phyloP scores from a whole-genome alignment of 2,888 invertebrate genomes.

The Lissocephala sabroskyi region DNA sequence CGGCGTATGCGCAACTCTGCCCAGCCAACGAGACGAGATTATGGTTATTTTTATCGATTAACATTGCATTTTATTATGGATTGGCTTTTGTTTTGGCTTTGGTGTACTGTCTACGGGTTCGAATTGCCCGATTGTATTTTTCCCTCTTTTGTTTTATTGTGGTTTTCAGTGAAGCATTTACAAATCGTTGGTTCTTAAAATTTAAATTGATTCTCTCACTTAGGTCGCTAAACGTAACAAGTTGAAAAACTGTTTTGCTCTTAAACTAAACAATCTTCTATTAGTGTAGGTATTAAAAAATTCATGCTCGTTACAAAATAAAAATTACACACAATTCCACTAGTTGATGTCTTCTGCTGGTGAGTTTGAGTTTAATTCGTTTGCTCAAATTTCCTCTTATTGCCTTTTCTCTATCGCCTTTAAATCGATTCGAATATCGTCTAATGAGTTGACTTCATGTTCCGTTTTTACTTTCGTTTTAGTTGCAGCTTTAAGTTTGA shows the following conservation, averaged over 20 bases:
- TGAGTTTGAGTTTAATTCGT: slow-evolving; percentile 9
- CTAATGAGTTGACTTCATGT: not conserved
- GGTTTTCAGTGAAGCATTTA: slow-evolving; percentile 43
- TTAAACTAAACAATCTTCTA: slow-evolving; percentile 38
- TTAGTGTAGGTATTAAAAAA: slow-evolving; percentile 21
- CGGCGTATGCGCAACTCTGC: slow-evolving; percentile 31
- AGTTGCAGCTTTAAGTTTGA: slow-evolving; percentile 18
- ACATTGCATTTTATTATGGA: no score
- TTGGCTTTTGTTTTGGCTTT: slow-evolving; percentile 10
- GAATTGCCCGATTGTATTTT: slow-evolving; percentile 2
- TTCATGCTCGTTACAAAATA: slow-evolving; percentile 25
- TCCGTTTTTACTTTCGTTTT: slow-evolving; percentile 4
- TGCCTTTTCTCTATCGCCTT: slow-evolving; percentile 1
- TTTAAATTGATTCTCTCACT: slow-evolving; percentile 32
- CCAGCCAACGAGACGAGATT: no score
- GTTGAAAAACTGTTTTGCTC: slow-evolving; percentile 45
- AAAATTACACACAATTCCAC: slow-evolving; percentile 57
- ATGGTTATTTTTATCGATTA: slow-evolving; percentile 31
- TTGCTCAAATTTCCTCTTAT: not conserved
- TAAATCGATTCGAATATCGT: slow-evolving; percentile 2
- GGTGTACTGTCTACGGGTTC: slow-evolving; percentile 16
- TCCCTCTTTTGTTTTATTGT: slow-evolving; percentile 3
- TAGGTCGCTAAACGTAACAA: slow-evolving; percentile 47
- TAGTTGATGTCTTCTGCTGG: slow-evolving; percentile 32
- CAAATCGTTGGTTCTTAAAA: slow-evolving; percentile 29